phyloP scores from a whole-genome alignment of 2,797 vertebrate genomes.

The Neostethus bicornis region DNA sequence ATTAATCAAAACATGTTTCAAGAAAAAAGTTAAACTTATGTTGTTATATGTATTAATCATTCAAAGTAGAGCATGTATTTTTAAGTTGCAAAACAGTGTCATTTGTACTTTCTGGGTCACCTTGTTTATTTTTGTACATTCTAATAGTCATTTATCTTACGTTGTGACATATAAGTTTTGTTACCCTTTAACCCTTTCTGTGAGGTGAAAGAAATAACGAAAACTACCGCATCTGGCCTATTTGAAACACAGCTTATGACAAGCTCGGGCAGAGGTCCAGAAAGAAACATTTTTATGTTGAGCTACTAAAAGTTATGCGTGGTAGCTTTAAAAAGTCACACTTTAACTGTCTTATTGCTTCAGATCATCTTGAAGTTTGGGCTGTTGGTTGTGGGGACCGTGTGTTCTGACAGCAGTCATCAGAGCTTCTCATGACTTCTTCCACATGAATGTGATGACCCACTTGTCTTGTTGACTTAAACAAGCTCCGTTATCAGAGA shows the following conservation, averaged over 20 bases:
- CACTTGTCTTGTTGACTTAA: constrained; percentile 55
- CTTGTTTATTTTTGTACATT: background rate
- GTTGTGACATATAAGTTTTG: background rate
- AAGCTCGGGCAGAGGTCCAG: background rate
- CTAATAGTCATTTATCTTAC: background rate
- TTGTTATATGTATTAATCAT: too few relatives aligned
- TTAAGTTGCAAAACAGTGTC: background rate
- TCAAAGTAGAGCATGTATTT: too few relatives aligned
- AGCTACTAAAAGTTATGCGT: constrained; percentile 11
- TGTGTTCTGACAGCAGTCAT: constrained; percentile 21
- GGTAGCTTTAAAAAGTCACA: constrained; percentile 22
- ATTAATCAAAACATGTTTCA: background rate
- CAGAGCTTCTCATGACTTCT: constrained; percentile 49
- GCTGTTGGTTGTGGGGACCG: constrained; percentile 20
- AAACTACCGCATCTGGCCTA: constrained; percentile 1
- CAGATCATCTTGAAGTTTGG: constrained; percentile 31
- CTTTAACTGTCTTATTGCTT: constrained; percentile 23
- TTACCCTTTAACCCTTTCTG: background rate
- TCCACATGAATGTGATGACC: constrained; percentile 53
- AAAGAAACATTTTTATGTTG: background rate
- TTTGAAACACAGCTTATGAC: constrained; percentile 2
- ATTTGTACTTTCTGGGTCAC: background rate
- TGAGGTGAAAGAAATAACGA: background rate
- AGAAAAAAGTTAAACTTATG: too few relatives aligned
- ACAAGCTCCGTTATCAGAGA: constrained; percentile 41